Percentiles rank a stretch among this genome's conserved stretches.
Conservation (phyloP, 1,140 invertebrate genomes). For the Rhagoletis zephyria region DNA sequence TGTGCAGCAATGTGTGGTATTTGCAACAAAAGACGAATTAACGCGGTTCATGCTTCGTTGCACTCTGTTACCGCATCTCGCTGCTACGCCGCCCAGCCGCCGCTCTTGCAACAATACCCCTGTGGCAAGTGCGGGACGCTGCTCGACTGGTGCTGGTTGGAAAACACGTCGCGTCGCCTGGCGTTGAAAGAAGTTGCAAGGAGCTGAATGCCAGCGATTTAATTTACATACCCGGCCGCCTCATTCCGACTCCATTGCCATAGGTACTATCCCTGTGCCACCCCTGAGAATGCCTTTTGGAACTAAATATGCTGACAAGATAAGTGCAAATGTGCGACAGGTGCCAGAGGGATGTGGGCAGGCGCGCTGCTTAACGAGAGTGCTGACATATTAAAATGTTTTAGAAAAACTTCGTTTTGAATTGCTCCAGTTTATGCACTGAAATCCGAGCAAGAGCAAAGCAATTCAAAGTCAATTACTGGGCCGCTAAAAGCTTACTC, state of each 20-base stretch:
- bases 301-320: neutral
- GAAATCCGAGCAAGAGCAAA: neutral
- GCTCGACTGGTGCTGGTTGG: neutral
- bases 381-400: constrained; percentile 4
- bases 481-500: no score
- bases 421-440: neutral
- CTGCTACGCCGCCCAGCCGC: neutral
- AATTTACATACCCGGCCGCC: constrained; percentile 27
- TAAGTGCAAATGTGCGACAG: neutral
- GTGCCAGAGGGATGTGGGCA: neutral
- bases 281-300: neutral
- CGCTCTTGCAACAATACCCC: neutral
- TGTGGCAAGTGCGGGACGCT: neutral
- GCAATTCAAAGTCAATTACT: neutral
- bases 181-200: constrained; percentile 8
- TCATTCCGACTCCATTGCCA: neutral
- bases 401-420: neutral
- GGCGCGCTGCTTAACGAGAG: neutral
- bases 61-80: constrained; percentile 37
- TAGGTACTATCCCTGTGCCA: neutral
- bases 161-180: neutral
- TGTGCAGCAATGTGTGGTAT: constrained; percentile 4
- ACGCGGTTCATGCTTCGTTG: constrained; percentile 55
- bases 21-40: constrained; percentile 56
- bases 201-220: neutral